Conservation (phyloP, 1,140 invertebrate genomes). For the Dendrolimus punctatus region DNA sequence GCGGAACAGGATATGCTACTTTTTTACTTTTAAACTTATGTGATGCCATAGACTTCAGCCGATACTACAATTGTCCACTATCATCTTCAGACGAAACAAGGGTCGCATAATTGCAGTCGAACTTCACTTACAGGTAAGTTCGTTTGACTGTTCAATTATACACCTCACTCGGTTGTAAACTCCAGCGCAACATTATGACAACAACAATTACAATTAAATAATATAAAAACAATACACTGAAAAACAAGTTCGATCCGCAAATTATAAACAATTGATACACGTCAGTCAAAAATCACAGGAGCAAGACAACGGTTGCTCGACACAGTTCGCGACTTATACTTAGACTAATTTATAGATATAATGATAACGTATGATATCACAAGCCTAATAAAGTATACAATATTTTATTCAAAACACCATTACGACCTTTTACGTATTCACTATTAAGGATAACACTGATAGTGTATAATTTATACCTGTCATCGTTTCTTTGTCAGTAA, state of each 20-base stretch:
- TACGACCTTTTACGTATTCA: no score
- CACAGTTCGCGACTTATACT: conserved; percentile 40
- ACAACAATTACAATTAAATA: neutral
- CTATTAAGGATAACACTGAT: neutral
- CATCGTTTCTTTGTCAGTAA: no score
- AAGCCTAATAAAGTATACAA: conserved; percentile 22
- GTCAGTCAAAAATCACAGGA: conserved; percentile 19
- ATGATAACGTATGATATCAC: conserved; percentile 60
- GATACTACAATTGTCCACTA: no score
- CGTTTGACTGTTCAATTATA: conserved; percentile 9
- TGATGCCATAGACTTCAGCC: no score
- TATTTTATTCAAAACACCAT: no score
- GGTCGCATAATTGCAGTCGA: no score
- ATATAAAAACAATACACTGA: neutral
- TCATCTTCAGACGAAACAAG: no score
- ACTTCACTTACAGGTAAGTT: no score
- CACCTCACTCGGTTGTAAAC: conserved; percentile 42
- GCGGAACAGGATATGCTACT: no score
- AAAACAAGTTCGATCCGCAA: neutral
- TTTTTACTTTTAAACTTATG: no score
- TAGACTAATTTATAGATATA: conserved; percentile 55
- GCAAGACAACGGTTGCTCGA: conserved; percentile 39
- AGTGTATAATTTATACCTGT: conserved; percentile 1
- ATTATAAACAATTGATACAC: neutral
- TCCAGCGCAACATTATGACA: conserved; percentile 41